phyloP scores from a whole-genome alignment of 2,888 invertebrate genomes.

The Nebria salina region DNA sequence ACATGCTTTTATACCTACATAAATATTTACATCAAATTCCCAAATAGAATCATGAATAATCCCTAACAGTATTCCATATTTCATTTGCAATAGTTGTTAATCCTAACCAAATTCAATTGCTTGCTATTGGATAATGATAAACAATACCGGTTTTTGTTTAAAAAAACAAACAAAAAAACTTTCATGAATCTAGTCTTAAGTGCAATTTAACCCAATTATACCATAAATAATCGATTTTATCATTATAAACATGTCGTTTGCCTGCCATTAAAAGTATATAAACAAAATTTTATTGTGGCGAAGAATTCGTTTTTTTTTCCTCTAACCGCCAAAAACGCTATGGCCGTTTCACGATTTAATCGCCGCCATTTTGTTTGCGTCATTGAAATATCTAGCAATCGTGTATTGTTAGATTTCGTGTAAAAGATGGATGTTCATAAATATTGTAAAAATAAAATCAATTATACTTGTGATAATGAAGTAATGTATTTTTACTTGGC shows the following conservation, averaged over 20 bases:
- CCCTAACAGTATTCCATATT: too few species aligned
- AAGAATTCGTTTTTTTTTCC: not conserved
- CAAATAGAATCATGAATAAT: too few species aligned
- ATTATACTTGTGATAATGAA: not conserved
- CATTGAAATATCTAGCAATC: not conserved
- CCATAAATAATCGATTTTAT: not conserved
- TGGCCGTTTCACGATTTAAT: not conserved
- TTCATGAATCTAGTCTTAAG: not conserved
- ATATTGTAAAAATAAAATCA: conserved; percentile 29
- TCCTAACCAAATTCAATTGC: too few species aligned
- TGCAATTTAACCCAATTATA: not conserved
- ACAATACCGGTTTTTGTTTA: not conserved
- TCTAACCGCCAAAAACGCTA: not conserved
- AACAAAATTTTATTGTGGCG: not conserved
- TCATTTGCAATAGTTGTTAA: too few species aligned
- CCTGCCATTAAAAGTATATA: not conserved
- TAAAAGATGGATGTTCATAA: conserved; percentile 17
- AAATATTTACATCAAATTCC: not conserved
- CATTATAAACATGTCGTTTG: not conserved
- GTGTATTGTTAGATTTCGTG: not conserved
- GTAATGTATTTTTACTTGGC: conserved; percentile 8
- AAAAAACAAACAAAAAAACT: not conserved
- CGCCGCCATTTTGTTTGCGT: not conserved
- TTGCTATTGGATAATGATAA: not conserved
- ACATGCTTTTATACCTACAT: not conserved